phyloP scores from a whole-genome alignment of 2,797 vertebrate genomes.

The Toxotes lorentzi region DNA sequence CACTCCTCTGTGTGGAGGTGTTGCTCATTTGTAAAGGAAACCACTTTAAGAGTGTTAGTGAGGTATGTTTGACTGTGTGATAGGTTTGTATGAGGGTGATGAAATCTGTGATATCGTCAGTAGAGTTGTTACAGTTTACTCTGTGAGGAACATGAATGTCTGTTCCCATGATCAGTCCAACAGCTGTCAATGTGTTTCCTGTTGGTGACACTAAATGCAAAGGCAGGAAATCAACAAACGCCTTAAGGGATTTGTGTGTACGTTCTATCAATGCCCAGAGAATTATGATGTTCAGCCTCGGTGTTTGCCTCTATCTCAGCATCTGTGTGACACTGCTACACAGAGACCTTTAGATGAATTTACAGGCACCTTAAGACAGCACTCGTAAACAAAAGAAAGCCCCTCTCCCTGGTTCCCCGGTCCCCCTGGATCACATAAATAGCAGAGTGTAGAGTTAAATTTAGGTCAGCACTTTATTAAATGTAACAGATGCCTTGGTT shows the following conservation, averaged over 20 bases:
- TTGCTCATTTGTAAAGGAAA: no score
- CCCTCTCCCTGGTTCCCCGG: constrained; percentile 13
- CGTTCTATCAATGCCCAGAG: neutral
- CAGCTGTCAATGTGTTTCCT: neutral
- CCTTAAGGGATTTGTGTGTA: neutral
- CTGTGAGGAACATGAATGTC: neutral
- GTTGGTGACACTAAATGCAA: neutral
- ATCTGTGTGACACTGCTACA: neutral
- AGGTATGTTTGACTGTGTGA: neutral
- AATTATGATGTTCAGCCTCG: neutral
- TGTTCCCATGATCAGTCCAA: neutral
- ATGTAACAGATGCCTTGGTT: constrained; percentile 80
- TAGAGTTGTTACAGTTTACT: neutral
- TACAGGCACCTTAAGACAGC: constrained; percentile 33
- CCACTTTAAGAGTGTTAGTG: no score
- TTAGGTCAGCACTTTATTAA: constrained; percentile 82
- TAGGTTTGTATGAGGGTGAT: neutral
- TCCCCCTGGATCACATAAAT: constrained; percentile 53
- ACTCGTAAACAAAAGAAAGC: constrained; percentile 46
- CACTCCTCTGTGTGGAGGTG: no score
- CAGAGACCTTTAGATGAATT: constrained; percentile 19
- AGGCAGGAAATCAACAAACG: neutral
- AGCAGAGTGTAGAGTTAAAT: constrained; percentile 72
- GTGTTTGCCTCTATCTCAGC: neutral
- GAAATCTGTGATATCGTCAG: neutral